Evolutionary conservation across 2,888 invertebrate genomes (phyloP), one percentile per base, ranked within the genome.

Genomic region (Nomada lathburiana): DNA sequence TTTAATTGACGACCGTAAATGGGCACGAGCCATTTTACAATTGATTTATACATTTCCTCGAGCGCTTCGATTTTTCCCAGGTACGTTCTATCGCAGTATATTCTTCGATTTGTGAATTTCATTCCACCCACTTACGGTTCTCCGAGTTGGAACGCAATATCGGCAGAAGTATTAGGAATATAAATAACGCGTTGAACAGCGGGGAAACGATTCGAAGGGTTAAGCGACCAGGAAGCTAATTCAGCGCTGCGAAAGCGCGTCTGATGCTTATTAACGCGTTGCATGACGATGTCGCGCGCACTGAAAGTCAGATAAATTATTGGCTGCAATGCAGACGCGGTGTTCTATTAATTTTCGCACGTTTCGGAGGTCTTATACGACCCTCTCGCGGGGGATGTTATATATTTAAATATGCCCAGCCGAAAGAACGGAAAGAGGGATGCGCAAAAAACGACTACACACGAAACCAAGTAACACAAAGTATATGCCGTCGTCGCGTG

Each of bases 281-380:
- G 53, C 74, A 62, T 63, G 78, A 78, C 82, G 83, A 83, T 82
- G 78, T 82, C 82, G 78, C 73, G 82, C 53, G 52, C 75, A 75
- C 79, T 79, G 82, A 75, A 82, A 82, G 79, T 79, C 83, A 75
- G 76, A 83, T 76, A 82, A 83, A 83, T 79, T 82, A 82, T 82
- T 71, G 82, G 82, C 36, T 67, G 74, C 53, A 29, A 67, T 29
- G 81, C 53, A 60, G 60, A 52, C 62, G 64, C 47, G 63, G 74
- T 78, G 70, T 83, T 83, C 82, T 78, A 82, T 83, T 82, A 83
- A 83, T 82, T 82, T 83, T 71, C 78, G 74, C 63, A 74, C 78
- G 72, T 82, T 82, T 82, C 74, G 60, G 29, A 53, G 55, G 74
- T 82, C 70, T 71, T 79, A 67, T 59, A 70, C 70, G 55, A 10